Percentiles rank a stretch among this genome's conserved stretches.
These are phyloP conservation scores for Buathra laborator DNA, from an alignment of 2,888 invertebrate species.

Conservation along the genomic window DNA sequence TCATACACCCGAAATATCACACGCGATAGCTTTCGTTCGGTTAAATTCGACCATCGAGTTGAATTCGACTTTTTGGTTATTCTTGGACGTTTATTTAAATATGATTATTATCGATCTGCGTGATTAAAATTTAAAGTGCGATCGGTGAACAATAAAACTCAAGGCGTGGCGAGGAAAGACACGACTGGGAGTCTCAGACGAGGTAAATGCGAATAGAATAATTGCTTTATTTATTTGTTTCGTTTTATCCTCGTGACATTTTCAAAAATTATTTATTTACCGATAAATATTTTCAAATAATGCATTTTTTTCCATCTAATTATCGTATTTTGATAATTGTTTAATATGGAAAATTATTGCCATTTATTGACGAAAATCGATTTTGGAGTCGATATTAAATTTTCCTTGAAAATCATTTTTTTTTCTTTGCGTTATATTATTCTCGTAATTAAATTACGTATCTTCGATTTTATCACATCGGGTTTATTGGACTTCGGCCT, in stretches of 20 bases:
- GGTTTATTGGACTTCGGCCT: conserved; percentile 39
- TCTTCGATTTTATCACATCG: conserved; percentile 19
- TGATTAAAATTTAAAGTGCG: conserved; percentile 51
- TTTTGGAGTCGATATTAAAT: no score
- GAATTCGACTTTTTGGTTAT: not conserved
- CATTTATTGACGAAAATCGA: no score
- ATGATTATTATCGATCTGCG: conserved; percentile 34
- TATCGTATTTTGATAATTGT: not conserved
- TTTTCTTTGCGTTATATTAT: not conserved
- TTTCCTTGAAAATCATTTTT: no score
- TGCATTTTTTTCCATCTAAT: not conserved
- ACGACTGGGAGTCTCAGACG: conserved; percentile 52
- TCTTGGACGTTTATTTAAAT: not conserved
- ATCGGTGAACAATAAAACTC: conserved; percentile 20
- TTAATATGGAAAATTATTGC: not conserved
- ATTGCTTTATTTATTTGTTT: not conserved
- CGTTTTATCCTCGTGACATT: not conserved
- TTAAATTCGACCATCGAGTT: not conserved
- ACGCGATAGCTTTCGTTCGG: not conserved
- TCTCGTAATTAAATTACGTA: not conserved
- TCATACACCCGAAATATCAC: not conserved
- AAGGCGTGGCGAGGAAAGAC: conserved; percentile 59
- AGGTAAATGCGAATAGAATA: conserved; percentile 56
- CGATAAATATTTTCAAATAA: not conserved
- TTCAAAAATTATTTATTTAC: not conserved